Percentiles rank a stretch among this genome's conserved stretches.
Conservation (phyloP, 2,113 vertebrate species). For the Pygoscelis adeliae region DNA sequence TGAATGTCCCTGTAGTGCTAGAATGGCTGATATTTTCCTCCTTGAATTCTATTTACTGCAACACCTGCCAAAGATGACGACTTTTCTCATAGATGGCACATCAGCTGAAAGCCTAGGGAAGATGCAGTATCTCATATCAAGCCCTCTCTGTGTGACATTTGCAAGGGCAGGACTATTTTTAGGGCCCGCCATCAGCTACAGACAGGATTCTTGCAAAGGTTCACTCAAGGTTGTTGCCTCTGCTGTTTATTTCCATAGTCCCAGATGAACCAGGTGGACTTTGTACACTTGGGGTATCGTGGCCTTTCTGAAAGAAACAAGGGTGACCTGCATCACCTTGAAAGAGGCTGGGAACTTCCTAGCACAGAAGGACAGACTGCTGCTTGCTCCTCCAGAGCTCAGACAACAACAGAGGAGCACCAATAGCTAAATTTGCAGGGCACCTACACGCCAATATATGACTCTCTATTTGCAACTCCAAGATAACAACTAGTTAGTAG, state of each 20-base stretch:
- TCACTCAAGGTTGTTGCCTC: background rate
- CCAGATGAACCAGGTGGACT: background rate
- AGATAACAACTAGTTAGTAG: background rate
- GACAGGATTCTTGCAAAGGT: background rate
- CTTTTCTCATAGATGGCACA: background rate
- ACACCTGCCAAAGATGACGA: background rate
- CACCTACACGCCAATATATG: background rate
- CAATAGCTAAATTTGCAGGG: background rate
- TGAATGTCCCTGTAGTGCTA: background rate
- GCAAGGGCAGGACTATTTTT: conserved; percentile 27
- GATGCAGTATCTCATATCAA: background rate
- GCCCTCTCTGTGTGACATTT: conserved; percentile 11
- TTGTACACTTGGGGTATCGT: background rate
- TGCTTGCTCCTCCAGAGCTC: background rate
- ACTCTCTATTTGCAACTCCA: background rate
- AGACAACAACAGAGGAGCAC: background rate
- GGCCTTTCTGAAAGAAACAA: background rate
- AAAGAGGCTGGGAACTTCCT: background rate
- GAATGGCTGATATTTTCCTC: background rate
- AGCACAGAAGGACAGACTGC: background rate
- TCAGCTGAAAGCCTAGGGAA: background rate
- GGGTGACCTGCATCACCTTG: background rate
- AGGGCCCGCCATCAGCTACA: background rate
- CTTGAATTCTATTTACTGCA: background rate
- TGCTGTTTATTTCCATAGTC: background rate